phyloP scores from a whole-genome alignment of 2,113 vertebrate species.

The Arizona elegans region DNA sequence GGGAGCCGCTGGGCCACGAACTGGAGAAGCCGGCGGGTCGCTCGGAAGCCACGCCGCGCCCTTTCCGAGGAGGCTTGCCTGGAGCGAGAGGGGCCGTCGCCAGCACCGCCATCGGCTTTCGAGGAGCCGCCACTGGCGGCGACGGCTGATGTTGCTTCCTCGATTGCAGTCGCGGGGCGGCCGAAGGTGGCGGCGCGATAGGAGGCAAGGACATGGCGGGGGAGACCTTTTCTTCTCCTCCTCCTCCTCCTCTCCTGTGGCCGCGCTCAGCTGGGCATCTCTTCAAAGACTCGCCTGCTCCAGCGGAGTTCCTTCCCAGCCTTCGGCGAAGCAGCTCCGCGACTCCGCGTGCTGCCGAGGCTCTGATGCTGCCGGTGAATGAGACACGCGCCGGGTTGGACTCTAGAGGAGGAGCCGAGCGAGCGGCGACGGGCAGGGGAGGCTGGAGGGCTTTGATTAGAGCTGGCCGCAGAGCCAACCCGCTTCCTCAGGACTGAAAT shows the following conservation, averaged over 20 bases:
- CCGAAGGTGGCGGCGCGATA: constrained; percentile 4
- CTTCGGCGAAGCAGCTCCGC: not conserved
- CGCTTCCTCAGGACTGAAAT: not conserved
- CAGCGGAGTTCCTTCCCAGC: not conserved
- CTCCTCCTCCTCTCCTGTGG: not conserved
- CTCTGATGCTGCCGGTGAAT: constrained; percentile 35
- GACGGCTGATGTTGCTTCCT: constrained; percentile 8
- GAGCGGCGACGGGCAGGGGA: not conserved
- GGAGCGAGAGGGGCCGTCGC: constrained; percentile 13
- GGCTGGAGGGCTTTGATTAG: not conserved
- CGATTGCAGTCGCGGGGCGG: constrained; percentile 26
- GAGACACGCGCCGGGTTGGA: constrained; percentile 32
- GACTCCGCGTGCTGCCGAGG: not conserved
- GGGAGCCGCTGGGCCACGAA: constrained; percentile 41
- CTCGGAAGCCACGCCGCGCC: constrained; percentile 23
- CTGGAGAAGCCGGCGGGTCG: constrained; percentile 6
- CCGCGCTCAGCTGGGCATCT: not conserved
- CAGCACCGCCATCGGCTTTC: not conserved
- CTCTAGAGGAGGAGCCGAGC: constrained; percentile 7
- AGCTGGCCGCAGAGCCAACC: not conserved
- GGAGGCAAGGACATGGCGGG: constrained; percentile 42
- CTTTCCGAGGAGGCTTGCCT: constrained; percentile 35
- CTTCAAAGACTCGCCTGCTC: not conserved
- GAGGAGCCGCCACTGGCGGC: not conserved
- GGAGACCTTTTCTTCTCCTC: not conserved